Percentiles rank a stretch among this genome's conserved stretches.
Conservation (phyloP, 1,140 invertebrate genomes). For the Zaprionus ornatus region DNA sequence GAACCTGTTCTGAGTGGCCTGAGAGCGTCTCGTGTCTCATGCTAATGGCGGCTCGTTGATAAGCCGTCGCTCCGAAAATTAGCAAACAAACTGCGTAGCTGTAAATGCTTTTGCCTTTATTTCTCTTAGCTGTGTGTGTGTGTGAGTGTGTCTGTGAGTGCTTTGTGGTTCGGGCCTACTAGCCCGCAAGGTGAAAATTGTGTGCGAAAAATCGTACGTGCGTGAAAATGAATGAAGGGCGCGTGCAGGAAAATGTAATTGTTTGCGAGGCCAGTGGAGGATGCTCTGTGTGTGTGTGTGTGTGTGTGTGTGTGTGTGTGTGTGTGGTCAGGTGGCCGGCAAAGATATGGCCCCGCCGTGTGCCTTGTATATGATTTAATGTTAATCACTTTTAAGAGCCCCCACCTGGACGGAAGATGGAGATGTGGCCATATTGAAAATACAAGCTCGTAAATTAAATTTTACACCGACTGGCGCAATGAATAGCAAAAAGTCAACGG, state of each 20-base stretch:
- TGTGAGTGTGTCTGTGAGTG: conserved; percentile 31
- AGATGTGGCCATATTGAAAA: conserved; percentile 66
- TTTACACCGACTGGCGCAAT: conserved; percentile 70
- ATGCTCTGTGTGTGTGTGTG: conserved; percentile 12
- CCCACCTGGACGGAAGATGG: conserved; percentile 12
- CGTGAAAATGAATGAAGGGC: conserved; percentile 72
- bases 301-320: conserved; percentile 36
- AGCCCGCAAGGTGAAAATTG: conserved; percentile 74
- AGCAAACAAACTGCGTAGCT: conserved; percentile 78
- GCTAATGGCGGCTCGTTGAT: conserved; percentile 74
- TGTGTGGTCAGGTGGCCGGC: conserved; percentile 67
- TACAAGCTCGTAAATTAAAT: conserved; percentile 81
- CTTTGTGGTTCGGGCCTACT: conserved; percentile 12
- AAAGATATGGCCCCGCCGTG: conserved; percentile 65
- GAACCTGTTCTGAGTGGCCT: neutral
- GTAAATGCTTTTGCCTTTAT: conserved; percentile 66
- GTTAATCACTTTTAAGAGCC: conserved; percentile 75
- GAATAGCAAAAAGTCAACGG: conserved; percentile 62
- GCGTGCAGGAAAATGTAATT: conserved; percentile 69
- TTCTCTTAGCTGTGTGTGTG: conserved; percentile 27
- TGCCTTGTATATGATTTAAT: conserved; percentile 71
- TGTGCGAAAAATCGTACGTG: conserved; percentile 80
- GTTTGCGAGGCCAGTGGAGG: conserved; percentile 55
- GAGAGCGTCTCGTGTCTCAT: conserved; percentile 18
- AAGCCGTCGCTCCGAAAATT: conserved; percentile 64